Base-by-base conservation (phyloP, 2,888 invertebrate species). In the Mythimna pallens region DNA sequence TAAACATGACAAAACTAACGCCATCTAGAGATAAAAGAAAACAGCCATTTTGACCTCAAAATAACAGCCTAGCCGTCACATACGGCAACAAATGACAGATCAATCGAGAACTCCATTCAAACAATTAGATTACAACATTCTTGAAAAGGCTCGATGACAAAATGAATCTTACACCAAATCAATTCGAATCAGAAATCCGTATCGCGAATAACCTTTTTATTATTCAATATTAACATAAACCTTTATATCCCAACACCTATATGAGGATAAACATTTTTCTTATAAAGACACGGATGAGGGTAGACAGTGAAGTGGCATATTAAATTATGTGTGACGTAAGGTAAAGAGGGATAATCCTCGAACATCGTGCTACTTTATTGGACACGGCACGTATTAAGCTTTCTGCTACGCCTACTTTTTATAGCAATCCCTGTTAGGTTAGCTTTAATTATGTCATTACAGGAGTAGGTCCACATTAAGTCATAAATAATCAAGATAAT, bases 291-390 rank as follows among this genome's bases (percentile, higher is more conserved):
- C 87, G 71, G 92, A 94, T 91, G 89, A 93, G 94, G 94, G 94
- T 94, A 90, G 85, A 94, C 94, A 94, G 90, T 85, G 86, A 92
- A 92, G 88, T 93, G 94, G 91, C 94, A 93, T 89, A 92, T 94
- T 94, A 94, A 94, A 94, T 94, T 94, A 94, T 94, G 92, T 93
- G 91, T 91, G 89, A 90, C 93, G 88, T 85, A 88, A 93, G 90
- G 94, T 93, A 94, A 94, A 92, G 91, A 94, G 93, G 95, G 95
- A 94, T 95, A 95, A 95, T 94, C 95, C 93, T 81, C 78, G 88
- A 90, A 92, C 92, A 89, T 93, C 91, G 89, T 89, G 89, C 89
- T 91, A 88, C 92, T 93, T 94, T 93, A 93, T 92, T 89, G 89
- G 90, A 92, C 92, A 89, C 76, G 88, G 83, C 87, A 85, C 86